Conservation (phyloP, 2,888 invertebrate genomes). For the Liodrosophila aerea region DNA sequence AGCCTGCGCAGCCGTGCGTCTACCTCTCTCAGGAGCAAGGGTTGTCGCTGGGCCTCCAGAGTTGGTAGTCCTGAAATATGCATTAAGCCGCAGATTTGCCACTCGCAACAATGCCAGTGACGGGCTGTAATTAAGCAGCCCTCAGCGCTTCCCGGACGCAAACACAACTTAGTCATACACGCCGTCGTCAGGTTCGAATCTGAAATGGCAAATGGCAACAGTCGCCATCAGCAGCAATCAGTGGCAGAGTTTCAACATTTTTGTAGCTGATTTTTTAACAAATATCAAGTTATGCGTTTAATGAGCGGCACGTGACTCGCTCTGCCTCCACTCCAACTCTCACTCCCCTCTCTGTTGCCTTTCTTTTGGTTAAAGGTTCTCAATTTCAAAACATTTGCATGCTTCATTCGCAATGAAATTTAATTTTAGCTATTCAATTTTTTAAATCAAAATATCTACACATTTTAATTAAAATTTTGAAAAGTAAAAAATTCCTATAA, state of each 20-base stretch:
- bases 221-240: slow-evolving; percentile 39
- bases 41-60: slow-evolving; percentile 43
- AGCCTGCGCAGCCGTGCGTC: slow-evolving; percentile 41
- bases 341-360: too few species aligned
- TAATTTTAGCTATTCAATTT: too few species aligned
- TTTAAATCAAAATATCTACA: too few species aligned
- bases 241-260: slow-evolving; percentile 1
- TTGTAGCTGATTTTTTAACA: slow-evolving; percentile 52
- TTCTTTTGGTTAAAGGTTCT: background rate
- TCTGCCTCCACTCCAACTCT: too few species aligned
- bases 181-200: slow-evolving; percentile 4
- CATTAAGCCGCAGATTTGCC: slow-evolving; percentile 71
- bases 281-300: slow-evolving; percentile 78
- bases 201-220: slow-evolving; percentile 32
- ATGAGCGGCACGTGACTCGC: slow-evolving; percentile 76
- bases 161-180: background rate
- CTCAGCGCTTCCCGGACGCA: background rate
- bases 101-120: slow-evolving; percentile 43
- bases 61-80: slow-evolving; percentile 55
- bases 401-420: too few species aligned
- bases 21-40: slow-evolving; percentile 37
- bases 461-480: too few species aligned
- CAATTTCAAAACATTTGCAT: too few species aligned
- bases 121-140: slow-evolving; percentile 61
- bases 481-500: too few species aligned